phyloP scores from a whole-genome alignment of 2,888 invertebrate genomes.

The Panzeria rudis region DNA sequence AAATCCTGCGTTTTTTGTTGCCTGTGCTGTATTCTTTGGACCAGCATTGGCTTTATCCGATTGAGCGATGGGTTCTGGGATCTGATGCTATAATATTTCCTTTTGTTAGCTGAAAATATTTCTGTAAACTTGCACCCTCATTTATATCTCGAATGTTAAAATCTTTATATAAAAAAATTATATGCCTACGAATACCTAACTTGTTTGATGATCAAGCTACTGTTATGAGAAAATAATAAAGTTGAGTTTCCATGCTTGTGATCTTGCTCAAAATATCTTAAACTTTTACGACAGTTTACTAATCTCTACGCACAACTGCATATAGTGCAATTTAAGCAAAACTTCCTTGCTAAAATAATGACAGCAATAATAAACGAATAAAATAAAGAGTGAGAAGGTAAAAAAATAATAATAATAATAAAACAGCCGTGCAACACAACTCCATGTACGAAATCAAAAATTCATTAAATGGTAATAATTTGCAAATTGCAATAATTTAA shows the following conservation, averaged over 20 bases:
- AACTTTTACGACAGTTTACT: background rate
- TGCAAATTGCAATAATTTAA: slow-evolving; percentile 77
- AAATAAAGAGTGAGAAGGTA: slow-evolving; percentile 32
- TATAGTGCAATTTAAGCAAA: background rate
- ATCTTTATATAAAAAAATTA: no score
- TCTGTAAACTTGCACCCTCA: no score
- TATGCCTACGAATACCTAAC: no score
- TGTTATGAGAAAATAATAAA: background rate
- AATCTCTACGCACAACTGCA: background rate
- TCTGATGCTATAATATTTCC: no score
- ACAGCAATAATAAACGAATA: slow-evolving; percentile 40
- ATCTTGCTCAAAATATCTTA: background rate
- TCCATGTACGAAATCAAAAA: slow-evolving; percentile 71
- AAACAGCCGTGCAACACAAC: slow-evolving; percentile 2
- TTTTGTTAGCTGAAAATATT: no score
- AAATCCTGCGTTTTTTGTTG: no score
- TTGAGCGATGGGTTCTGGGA: no score
- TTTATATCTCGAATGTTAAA: no score
- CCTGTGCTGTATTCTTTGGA: no score
- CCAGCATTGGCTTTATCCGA: no score
- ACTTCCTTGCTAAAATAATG: slow-evolving; percentile 22
- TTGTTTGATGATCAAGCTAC: no score
- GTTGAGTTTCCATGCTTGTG: background rate
- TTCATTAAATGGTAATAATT: slow-evolving; percentile 77
- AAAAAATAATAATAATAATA: slow-evolving; percentile 12